Base-by-base conservation (phyloP, 2,797 vertebrate genomes). In the Potorous gilbertii region DNA sequence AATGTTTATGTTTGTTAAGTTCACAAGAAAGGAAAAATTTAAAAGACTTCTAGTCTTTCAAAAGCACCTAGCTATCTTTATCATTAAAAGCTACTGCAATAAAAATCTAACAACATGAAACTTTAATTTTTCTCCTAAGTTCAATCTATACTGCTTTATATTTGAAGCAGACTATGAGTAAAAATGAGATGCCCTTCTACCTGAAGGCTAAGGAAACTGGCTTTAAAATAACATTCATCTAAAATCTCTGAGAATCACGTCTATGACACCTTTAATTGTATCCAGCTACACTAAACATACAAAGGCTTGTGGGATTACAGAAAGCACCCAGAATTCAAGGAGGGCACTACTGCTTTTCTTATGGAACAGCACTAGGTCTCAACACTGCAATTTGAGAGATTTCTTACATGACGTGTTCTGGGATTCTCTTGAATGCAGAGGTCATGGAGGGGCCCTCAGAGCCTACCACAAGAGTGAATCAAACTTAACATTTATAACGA, bases 211-310 rank as follows among this genome's bases (percentile, higher is more conserved):
- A 89, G 59, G 29, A 97, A 96, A 8, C 40, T 91, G 34, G 54
- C 94, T 94, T 96, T 93, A 91, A 94, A 97, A 97, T 92, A 74
- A 54, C 24, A 34, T 91, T 95, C 90, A 28, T 93, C 66, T 91
- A 14, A 54, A 29, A 62, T 52, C 4, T 91, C 52, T 94, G 59
- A 97, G n/a, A 96, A 56, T 94, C 56, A n/a, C n/a, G 66, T 92
- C 55, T 90, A 93, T 81, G 27, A 89, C 66, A 92, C 5, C 31
- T 90, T 92, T 66, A 13, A 93, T 90, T 96, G 90, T 93, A 74
- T 4, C 5, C 52, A 54, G 94, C 56, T 93, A 94, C n/a, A 93
- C 55, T 94, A 94, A 90, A 10, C n/a, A 91, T 91, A 40, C 28
- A 81, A 81, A 81, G 66, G 24, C n/a, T 81, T 46, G 40, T 46